Conservation (phyloP, 2,888 invertebrate genomes). For the Apoderus coryli region DNA sequence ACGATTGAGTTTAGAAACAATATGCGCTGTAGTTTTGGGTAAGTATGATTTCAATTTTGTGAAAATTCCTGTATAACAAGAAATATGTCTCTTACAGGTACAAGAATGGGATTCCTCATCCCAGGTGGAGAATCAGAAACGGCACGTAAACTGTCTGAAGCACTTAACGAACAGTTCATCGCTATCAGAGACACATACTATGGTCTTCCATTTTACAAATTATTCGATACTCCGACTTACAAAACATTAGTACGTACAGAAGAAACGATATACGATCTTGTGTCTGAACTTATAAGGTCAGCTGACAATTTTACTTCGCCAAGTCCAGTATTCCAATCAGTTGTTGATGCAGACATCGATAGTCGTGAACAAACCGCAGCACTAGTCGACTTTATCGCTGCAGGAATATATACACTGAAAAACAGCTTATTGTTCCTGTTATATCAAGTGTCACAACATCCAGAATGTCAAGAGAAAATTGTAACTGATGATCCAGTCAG, state of each 20-base stretch:
- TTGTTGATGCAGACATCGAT: constrained; percentile 36
- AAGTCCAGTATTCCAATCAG: constrained; percentile 45
- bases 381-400: constrained; percentile 74
- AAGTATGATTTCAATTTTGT: constrained; percentile 3
- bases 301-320: constrained; percentile 40
- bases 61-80: no score
- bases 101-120: constrained; percentile 58
- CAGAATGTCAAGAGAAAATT: constrained; percentile 49
- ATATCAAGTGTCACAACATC: constrained; percentile 55
- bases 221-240: constrained; percentile 58
- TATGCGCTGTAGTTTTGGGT: constrained; percentile 57
- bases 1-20: constrained; percentile 66
- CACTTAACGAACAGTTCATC: constrained; percentile 62
- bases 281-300: constrained; percentile 61
- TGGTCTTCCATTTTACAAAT: constrained; percentile 71
- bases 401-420: constrained; percentile 77
- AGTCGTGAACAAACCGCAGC: constrained; percentile 71
- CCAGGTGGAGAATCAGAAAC: constrained; percentile 32
- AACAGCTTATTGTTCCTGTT: constrained; percentile 69
- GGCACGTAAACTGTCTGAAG: constrained; percentile 49
- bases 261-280: constrained; percentile 61
- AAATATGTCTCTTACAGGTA: constrained; percentile 38
- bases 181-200: constrained; percentile 64
- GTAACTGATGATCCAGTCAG: constrained; percentile 35
- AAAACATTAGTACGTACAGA: constrained; percentile 56